These are phyloP conservation scores for Teinopalpus imperialis DNA, from an alignment of 2,888 invertebrate genomes.

Conservation along the genomic window DNA sequence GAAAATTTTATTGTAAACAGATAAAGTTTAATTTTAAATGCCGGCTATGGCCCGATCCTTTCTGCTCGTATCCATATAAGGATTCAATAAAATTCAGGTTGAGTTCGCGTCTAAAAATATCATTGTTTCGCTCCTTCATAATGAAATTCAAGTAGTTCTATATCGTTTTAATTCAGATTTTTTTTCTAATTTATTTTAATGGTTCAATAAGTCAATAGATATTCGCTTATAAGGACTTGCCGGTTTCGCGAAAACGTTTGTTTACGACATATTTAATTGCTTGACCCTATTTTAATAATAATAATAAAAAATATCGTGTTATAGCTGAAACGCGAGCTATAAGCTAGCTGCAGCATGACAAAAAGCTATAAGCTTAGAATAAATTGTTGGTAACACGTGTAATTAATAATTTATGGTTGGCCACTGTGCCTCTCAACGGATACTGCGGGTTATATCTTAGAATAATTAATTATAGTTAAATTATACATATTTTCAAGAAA, in stretches of 20 bases:
- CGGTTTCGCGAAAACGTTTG: conserved; percentile 14
- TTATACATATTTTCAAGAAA: too few species aligned
- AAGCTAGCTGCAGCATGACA: neutral
- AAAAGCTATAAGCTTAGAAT: too few species aligned
- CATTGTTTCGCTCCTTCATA: conserved; percentile 39
- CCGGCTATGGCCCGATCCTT: conserved; percentile 43
- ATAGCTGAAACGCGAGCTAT: too few species aligned
- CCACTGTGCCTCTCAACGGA: too few species aligned
- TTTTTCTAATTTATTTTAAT: conserved; percentile 34
- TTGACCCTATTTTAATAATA: conserved; percentile 22
- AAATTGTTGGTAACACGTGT: too few species aligned
- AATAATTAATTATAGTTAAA: too few species aligned
- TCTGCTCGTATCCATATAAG: conserved; percentile 54
- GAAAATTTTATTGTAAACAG: conserved; percentile 25
- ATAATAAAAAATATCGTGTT: too few species aligned
- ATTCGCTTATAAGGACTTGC: conserved; percentile 21
- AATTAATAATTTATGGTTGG: too few species aligned
- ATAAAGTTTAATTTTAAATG: conserved; percentile 30
- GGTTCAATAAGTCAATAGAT: conserved; percentile 19
- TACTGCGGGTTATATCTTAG: too few species aligned
- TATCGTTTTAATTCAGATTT: conserved; percentile 34
- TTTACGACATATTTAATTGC: conserved; percentile 19
- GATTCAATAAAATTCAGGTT: conserved; percentile 62
- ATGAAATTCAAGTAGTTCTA: conserved; percentile 26
- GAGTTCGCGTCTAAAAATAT: conserved; percentile 45